A percentile compares a stretch with the other conserved stretches of the same genome.
Conservation (phyloP, 2,888 invertebrate species). For the Nebria salina region DNA sequence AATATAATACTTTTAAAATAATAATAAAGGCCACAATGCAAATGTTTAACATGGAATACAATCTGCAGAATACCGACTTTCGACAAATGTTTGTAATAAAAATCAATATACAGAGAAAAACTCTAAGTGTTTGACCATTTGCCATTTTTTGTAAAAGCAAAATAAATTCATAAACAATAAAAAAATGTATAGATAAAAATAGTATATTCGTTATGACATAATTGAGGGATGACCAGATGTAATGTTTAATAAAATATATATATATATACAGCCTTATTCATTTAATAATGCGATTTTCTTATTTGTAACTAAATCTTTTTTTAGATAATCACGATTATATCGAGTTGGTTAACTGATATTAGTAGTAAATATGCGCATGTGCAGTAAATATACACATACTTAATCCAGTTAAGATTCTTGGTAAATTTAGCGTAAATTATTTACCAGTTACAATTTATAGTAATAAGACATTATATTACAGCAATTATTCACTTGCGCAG, state of each 20-base stretch:
- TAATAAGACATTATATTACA: no score
- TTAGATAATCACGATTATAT: no score
- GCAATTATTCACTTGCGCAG: no score
- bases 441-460: no score
- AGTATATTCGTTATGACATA: neutral
- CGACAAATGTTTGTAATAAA: neutral
- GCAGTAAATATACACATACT: no score
- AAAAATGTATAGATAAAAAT: neutral
- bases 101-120: neutral
- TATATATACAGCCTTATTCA: neutral
- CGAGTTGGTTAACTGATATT: no score
- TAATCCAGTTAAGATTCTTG: no score
- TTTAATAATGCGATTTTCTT: no score
- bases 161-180: neutral
- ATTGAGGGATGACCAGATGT: neutral
- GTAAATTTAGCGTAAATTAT: no score
- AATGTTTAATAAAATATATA: neutral
- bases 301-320: no score
- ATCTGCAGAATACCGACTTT: neutral
- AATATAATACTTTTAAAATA: neutral
- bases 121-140: neutral
- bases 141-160: neutral
- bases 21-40: constrained; percentile 1
- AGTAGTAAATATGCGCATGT: no score
- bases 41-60: constrained; percentile 1